Base-by-base conservation (phyloP, 2,888 invertebrate genomes). In the Lasioglossum vierecki region DNA sequence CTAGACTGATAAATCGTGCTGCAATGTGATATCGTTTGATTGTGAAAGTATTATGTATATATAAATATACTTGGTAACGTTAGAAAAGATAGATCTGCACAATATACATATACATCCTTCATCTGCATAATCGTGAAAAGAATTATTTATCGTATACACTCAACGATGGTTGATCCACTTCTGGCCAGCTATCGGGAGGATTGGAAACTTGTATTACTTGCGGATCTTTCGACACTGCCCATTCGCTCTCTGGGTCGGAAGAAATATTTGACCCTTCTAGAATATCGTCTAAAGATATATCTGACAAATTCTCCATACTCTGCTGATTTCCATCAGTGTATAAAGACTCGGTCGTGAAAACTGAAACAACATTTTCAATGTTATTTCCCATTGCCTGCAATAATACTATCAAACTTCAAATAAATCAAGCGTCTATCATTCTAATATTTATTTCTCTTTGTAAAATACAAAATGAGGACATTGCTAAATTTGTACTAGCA, bases 191-290 rank as follows among this genome's bases (percentile, higher is more conserved):
- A 87, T 96, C 96, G 0, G 94, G 91, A 76, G 95, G 94, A 82
- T 93, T 95, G 11, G 74, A 75, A 35, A 73, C 60, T 89, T 86
- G 94, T 41, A 82, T 57, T 53, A 89, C 73, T 68, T 95, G 86
- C 84, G 84, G 13, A 91, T 93, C 53, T 91, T 92, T 93, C 26
- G 89, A 92, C 82, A 93, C 92, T 70, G 95, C 95, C 97, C 97
- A 97, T 91, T 97, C 97, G 91, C 97, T 97, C 94, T 97, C 97
- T 0, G 97, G 97, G 92, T 97, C 97, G 0, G 97, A 97, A 94
- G 97, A 97, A 86, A 97, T 95, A 88, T 96, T 96, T 46, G 94
- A 93, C 44, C 93, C 92, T 70, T 96, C 96, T 35, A 96, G 93
- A 9, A 96, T 93, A 9, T 95, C 95, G 83, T 96, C 96, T 86